Percentiles rank a stretch among this genome's conserved stretches.
Conservation (phyloP, 2,113 vertebrate genomes). For the Catharus fuscescens region DNA sequence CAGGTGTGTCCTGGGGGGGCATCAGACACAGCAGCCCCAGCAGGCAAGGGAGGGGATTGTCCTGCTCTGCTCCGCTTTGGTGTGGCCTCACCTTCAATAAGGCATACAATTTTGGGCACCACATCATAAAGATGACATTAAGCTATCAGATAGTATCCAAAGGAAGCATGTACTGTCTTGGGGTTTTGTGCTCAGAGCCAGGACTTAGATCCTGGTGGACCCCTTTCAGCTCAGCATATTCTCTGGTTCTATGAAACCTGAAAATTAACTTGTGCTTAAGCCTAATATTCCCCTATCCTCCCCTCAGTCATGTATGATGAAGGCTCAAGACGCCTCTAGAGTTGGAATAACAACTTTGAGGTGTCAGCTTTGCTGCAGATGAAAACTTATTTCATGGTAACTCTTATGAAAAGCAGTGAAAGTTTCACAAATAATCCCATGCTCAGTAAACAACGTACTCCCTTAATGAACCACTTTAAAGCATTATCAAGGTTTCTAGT, state of each 20-base stretch:
- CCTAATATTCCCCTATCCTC: background rate
- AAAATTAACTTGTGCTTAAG: background rate
- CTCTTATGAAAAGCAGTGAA: background rate
- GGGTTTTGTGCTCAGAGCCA: background rate
- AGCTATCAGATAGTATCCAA: background rate
- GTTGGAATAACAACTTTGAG: background rate
- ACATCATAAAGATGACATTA: background rate
- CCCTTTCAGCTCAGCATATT: background rate
- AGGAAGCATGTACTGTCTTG: background rate
- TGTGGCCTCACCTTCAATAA: background rate
- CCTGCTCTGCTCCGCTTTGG: background rate
- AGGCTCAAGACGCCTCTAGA: background rate
- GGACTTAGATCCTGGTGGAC: background rate
- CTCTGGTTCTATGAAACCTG: background rate
- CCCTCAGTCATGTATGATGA: background rate
- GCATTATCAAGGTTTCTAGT: background rate
- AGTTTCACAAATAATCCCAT: background rate
- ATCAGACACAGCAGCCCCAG: background rate
- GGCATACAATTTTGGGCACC: background rate
- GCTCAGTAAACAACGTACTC: background rate
- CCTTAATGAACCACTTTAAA: background rate
- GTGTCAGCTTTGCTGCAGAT: background rate
- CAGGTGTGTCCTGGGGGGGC: fast-evolving
- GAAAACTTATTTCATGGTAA: background rate
- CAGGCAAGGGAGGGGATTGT: background rate